A percentile compares a stretch with the other conserved stretches of the same genome.
phyloP scores from a whole-genome alignment of 2,888 invertebrate genomes.

The Drosophila prolongata region DNA sequence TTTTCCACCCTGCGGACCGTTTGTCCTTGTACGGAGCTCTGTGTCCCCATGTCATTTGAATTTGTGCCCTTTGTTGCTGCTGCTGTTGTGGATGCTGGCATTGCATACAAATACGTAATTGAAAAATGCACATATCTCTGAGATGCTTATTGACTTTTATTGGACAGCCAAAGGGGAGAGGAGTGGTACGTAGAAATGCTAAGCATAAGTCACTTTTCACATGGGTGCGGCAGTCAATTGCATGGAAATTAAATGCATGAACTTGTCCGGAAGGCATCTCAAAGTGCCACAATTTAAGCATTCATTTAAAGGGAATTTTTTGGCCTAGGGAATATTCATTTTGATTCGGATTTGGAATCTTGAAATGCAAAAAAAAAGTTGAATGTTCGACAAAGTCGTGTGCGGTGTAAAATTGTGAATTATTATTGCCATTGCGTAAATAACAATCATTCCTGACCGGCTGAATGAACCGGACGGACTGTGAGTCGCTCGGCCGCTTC shows the following conservation, averaged over 20 bases:
- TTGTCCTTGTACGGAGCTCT: conserved; percentile 23
- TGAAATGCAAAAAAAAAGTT: conserved; percentile 61
- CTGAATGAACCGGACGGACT: conserved; percentile 36
- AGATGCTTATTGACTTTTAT: conserved; percentile 75
- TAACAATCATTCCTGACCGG: conserved; percentile 75
- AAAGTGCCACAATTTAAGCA: conserved; percentile 17
- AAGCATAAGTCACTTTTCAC: conserved; percentile 34
- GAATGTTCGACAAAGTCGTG: conserved; percentile 51
- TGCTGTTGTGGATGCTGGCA: conserved; percentile 40
- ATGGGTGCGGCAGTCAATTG: conserved; percentile 35
- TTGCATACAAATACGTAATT: conserved; percentile 67
- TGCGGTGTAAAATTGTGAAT: conserved; percentile 63
- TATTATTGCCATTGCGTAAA: conserved; percentile 81
- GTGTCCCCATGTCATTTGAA: conserved; percentile 69
- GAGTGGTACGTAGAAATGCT: conserved; percentile 21
- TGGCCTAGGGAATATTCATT: conserved; percentile 1
- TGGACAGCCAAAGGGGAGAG: conserved; percentile 62
- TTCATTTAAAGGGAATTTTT: not conserved
- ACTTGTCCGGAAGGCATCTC: conserved; percentile 6
- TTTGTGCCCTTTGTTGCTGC: conserved; percentile 61
- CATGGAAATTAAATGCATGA: conserved; percentile 46
- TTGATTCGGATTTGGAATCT: conserved; percentile 61
- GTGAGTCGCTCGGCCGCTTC: conserved; percentile 12
- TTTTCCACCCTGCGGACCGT: not conserved
- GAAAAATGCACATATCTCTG: conserved; percentile 73